A percentile compares a stretch with the other conserved stretches of the same genome.
These are phyloP conservation scores for Coboldia fuscipes DNA, from an alignment of 1,140 invertebrate genomes.

Conservation along the genomic window DNA sequence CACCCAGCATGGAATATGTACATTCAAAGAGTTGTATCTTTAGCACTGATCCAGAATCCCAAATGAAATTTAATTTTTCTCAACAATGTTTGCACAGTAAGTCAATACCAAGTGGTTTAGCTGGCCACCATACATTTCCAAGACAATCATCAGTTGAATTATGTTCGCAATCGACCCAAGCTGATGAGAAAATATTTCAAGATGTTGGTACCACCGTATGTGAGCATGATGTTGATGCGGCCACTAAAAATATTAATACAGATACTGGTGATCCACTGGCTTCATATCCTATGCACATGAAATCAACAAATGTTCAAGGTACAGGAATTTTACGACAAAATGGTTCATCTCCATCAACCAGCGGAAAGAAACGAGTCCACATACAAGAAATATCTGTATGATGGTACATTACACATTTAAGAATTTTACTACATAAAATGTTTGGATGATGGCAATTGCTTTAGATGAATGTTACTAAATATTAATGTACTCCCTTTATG, in stretches of 20 bases:
- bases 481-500: too few species aligned
- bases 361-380: constrained; percentile 65
- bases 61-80: background rate
- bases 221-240: constrained; percentile 14
- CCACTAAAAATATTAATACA: constrained; percentile 17
- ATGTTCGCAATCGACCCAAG: constrained; percentile 5
- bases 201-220: constrained; percentile 4
- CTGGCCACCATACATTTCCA: constrained; percentile 1
- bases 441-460: too few species aligned
- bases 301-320: constrained; percentile 25
- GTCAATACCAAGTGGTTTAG: background rate
- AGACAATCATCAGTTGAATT: background rate
- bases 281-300: constrained; percentile 42
- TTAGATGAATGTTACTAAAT: too few species aligned
- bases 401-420: too few species aligned
- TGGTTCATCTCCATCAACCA: constrained; percentile 29
- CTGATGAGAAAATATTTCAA: constrained; percentile 2
- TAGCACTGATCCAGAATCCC: background rate
- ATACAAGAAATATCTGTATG: constrained; percentile 74
- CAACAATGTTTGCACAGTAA: background rate
- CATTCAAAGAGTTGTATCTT: background rate
- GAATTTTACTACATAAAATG: too few species aligned
- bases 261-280: constrained; percentile 8
- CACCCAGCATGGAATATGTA: constrained; percentile 12
- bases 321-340: constrained; percentile 40